A percentile compares a stretch with the other conserved stretches of the same genome.
phyloP scores from a whole-genome alignment of 2,797 vertebrate genomes.

The Cetoscarus ocellatus region DNA sequence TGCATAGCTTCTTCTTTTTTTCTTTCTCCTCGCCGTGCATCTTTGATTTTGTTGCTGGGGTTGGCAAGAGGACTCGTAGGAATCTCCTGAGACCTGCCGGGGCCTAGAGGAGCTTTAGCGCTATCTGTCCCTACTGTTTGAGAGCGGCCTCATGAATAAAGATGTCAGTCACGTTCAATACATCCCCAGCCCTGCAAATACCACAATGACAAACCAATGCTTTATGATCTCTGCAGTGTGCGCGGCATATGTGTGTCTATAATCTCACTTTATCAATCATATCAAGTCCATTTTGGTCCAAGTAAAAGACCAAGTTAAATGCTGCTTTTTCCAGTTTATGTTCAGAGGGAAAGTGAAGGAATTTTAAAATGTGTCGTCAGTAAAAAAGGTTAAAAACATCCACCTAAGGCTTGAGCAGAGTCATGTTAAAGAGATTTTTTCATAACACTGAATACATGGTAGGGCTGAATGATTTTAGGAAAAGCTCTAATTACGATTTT shows the following conservation, averaged over 20 bases:
- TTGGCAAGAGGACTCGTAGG: constrained; percentile 59
- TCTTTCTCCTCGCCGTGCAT: constrained; percentile 17
- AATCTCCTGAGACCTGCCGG: constrained; percentile 69
- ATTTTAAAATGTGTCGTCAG: too few relatives aligned
- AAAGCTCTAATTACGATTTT: too few relatives aligned
- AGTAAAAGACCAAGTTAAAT: constrained; percentile 33
- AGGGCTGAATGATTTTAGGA: too few relatives aligned
- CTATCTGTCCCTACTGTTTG: constrained; percentile 79
- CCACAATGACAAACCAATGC: constrained; percentile 79
- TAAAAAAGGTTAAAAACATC: neutral
- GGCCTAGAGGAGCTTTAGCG: constrained; percentile 77
- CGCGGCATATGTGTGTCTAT: constrained; percentile 70
- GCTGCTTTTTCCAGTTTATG: constrained; percentile 3
- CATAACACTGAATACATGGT: too few relatives aligned
- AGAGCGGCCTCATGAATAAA: constrained; percentile 81
- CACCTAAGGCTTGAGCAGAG: constrained; percentile 14
- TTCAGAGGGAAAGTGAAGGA: constrained; percentile 38
- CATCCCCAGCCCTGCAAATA: constrained; percentile 70
- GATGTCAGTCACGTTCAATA: constrained; percentile 80
- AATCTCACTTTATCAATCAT: constrained; percentile 70
- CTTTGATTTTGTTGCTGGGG: constrained; percentile 70
- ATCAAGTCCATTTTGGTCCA: constrained; percentile 52
- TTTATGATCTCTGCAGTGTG: constrained; percentile 81
- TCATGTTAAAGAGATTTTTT: constrained; percentile 29
- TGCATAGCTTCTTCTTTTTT: constrained; percentile 58